Evolutionary conservation across 2,113 vertebrate species (phyloP), one percentile per base, ranked within the genome.

Genomic region (Ciconia maguari): DNA sequence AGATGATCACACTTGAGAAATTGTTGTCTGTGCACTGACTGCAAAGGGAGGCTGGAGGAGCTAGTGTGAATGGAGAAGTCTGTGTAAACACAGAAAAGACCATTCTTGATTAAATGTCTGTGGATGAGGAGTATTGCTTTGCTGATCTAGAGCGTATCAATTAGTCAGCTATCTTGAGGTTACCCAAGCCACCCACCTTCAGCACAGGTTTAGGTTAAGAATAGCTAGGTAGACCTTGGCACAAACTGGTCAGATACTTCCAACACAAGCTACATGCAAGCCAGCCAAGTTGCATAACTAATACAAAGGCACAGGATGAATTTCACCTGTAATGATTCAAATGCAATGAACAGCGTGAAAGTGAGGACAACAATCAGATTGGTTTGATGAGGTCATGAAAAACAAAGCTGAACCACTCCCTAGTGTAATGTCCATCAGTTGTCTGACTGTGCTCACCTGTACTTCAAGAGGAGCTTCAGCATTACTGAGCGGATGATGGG

Each of bases 381-480:
- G 8, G 64, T 84, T 82, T 52, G 68, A 38, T 34, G 61, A 58
- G 24, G 54, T 38, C 38, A 24, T 1, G 11, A 61, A 61, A 57
- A 86, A 9, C 36, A 51, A 71, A 89, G 74, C 41, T 36, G 66
- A 49, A 22, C 36, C 48, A 48, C 16, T 13, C 76, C 58, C 48
- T 20, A 12, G 13, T 10, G 34, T 9, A 22, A 49, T 30, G 41
- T n/a, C 46, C 25, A 13, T 38, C 41, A 29, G 4, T 14, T 64
- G 71, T 14, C 29, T 29, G 48, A 20, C 24, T 8, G 17, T 6
- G 36, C 83, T 95, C 89, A 99, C 99, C 99, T 99, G 98, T 99
- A 99, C 90, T 99, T 99, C 55, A 99, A 89, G 54, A 99, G 98
- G 46, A 99, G 98, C 95, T 99, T 99, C 68, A 99, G 98, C 72